These are phyloP conservation scores for Ectobius pallidus DNA, from an alignment of 2,888 invertebrate genomes.

Conservation along the genomic window DNA sequence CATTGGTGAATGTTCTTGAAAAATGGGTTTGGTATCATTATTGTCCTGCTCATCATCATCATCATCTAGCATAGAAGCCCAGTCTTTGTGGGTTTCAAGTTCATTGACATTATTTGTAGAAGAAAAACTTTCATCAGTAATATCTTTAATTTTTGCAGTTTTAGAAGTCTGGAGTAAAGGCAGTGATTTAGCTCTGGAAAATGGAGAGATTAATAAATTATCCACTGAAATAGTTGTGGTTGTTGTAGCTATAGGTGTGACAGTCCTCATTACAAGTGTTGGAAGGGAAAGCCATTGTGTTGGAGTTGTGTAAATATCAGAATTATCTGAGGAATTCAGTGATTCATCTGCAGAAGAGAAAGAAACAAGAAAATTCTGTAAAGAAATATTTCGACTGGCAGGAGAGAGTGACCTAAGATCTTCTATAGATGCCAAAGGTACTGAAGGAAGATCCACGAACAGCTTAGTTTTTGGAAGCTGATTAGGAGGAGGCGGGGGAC, in stretches of 20 bases:
- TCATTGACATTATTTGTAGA: neutral
- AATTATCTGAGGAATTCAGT: neutral
- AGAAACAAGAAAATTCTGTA: conserved; percentile 15
- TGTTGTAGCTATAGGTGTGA: neutral
- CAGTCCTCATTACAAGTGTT: neutral
- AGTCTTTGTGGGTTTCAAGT: neutral
- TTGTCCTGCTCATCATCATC: too few species aligned
- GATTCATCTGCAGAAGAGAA: neutral
- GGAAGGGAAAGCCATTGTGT: conserved; percentile 25
- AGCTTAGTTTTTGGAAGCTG: conserved; percentile 2
- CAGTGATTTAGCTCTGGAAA: neutral
- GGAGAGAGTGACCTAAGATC: conserved; percentile 19
- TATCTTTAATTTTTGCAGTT: neutral
- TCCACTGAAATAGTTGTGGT: neutral
- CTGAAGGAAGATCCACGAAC: neutral
- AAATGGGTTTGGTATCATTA: neutral
- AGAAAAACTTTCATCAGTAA: neutral
- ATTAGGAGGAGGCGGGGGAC: neutral
- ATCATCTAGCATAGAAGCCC: neutral
- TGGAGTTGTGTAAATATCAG: neutral
- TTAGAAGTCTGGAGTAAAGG: neutral
- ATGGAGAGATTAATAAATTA: neutral
- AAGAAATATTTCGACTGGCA: neutral
- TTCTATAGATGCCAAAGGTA: conserved; percentile 28
- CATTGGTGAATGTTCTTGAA: neutral